A percentile compares a stretch with the other conserved stretches of the same genome.
Evolutionary conservation across 2,888 invertebrate species (phyloP).

Genomic region (Epistrophella euchroma): DNA sequence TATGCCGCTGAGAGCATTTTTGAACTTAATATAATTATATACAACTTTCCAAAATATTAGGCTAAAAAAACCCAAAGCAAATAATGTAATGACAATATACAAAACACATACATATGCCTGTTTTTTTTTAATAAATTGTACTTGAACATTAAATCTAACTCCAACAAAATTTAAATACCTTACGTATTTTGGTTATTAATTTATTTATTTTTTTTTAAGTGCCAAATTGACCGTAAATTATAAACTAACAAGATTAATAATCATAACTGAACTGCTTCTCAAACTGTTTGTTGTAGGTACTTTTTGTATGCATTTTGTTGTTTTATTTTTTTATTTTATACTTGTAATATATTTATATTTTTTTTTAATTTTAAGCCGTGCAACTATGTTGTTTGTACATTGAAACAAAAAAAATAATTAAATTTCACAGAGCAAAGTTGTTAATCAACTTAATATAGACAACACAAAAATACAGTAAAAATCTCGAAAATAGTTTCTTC

Average conservation of each 20-base stretch:
- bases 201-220: slow-evolving; percentile 61
- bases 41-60: slow-evolving; percentile 23
- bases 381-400: slow-evolving; percentile 61
- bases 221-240: slow-evolving; percentile 67
- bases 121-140: not conserved
- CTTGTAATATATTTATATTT: slow-evolving; percentile 71
- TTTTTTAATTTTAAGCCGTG: slow-evolving; percentile 64
- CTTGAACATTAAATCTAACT: not conserved
- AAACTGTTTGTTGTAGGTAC: slow-evolving; percentile 41
- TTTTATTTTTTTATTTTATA: slow-evolving; percentile 45
- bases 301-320: slow-evolving; percentile 41
- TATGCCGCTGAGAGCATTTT: slow-evolving; percentile 31
- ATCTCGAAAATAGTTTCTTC: slow-evolving; percentile 15
- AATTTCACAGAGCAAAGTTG: slow-evolving; percentile 57
- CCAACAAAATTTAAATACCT: slow-evolving; percentile 28
- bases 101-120: slow-evolving; percentile 15
- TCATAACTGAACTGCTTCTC: slow-evolving; percentile 46
- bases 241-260: slow-evolving; percentile 58
- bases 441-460: slow-evolving; percentile 18
- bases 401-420: slow-evolving; percentile 21
- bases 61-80: slow-evolving; percentile 13
- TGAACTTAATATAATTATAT: not conserved
- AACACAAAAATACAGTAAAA: slow-evolving; percentile 33
- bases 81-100: slow-evolving; percentile 62
- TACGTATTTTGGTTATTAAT: slow-evolving; percentile 24